These are phyloP conservation scores for Pagetopsis macropterus DNA, from an alignment of 2,797 vertebrate genomes.

Conservation along the genomic window DNA sequence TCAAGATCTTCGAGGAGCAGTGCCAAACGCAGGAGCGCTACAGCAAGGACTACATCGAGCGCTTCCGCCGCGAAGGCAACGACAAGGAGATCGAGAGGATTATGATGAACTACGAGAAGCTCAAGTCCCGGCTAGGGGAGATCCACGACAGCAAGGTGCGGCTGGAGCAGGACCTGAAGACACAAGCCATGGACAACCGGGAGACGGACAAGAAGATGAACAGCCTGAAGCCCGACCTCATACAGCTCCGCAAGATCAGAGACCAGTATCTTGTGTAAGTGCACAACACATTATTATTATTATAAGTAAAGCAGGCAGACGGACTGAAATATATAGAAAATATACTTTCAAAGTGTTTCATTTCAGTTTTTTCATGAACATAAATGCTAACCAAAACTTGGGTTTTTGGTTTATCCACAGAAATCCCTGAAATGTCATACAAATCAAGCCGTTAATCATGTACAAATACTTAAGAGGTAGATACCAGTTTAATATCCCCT, in stretches of 20 bases:
- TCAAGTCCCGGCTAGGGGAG: slow-evolving; percentile 95
- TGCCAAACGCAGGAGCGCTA: slow-evolving; percentile 96
- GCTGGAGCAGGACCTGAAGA: slow-evolving; percentile 96
- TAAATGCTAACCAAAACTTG: background rate
- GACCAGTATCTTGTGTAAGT: slow-evolving; percentile 97
- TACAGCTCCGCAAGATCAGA: slow-evolving; percentile 95
- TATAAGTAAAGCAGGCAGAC: too few relatives aligned
- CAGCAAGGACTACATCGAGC: slow-evolving; percentile 90
- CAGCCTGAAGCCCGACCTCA: slow-evolving; percentile 96
- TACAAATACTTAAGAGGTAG: too few relatives aligned
- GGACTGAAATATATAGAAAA: background rate
- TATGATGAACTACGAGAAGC: slow-evolving; percentile 95
- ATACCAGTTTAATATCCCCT: background rate
- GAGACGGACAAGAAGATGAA: slow-evolving; percentile 98
- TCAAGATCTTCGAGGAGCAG: slow-evolving; percentile 98
- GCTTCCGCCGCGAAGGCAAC: slow-evolving; percentile 88
- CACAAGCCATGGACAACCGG: slow-evolving; percentile 93
- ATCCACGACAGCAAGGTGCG: slow-evolving; percentile 95
- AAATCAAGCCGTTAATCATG: too few relatives aligned
- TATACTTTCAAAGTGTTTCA: too few relatives aligned
- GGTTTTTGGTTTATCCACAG: background rate
- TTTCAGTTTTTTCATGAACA: background rate
- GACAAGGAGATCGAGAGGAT: slow-evolving; percentile 93
- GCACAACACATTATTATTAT: background rate
- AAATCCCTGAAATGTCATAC: too few relatives aligned